Base-by-base conservation (phyloP, 2,113 vertebrate genomes). In the Phyllopteryx taeniolatus region DNA sequence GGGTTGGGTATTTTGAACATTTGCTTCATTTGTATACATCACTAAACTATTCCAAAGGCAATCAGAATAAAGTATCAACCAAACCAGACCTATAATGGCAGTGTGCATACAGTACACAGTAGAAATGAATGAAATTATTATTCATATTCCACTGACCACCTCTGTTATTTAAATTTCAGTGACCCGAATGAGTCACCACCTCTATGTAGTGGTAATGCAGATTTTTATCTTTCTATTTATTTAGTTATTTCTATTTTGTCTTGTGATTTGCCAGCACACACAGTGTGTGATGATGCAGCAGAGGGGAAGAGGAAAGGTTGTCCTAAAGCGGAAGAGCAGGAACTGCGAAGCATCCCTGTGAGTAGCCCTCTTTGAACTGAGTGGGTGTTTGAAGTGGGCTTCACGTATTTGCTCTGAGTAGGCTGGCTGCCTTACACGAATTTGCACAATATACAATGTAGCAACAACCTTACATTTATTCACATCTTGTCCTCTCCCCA, bases 341-440 rank as follows among this genome's bases (percentile, higher is more conserved):
- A 95, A 0, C 92, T 98, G 76, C 94, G 95, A 86, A 96, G 93
- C 83, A 98, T 99, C 86, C 96, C 97, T 0, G 97, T 99, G 93
- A 98, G 95, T 93, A 74, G 51, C 65, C 74, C 68, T 13, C 65
- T 72, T 72, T 57, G 0, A 72, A 74, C 79, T 27, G 62, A 74
- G 69, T 67, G 70, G 67, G 65, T 77, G 68, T 63, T 73, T 83
- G 46, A 83, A 66, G 56, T 78, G 71, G 67, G 67, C 73, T 67
- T 79, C 39, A 71, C 61, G 83, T 68, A 73, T 75, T 51, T 72
- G 64, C 65, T 68, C 53, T 75, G 46, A 42, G 73, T 71, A 74
- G 83, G 51, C 76, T 54, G 83, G 51, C 74, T 54, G 78, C 62
- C 75, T 43, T 68, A 57, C 31, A 69, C 76, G 35, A 80, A 75